Conservation (phyloP, 2,113 vertebrate species). For the Macquaria ambigua region DNA sequence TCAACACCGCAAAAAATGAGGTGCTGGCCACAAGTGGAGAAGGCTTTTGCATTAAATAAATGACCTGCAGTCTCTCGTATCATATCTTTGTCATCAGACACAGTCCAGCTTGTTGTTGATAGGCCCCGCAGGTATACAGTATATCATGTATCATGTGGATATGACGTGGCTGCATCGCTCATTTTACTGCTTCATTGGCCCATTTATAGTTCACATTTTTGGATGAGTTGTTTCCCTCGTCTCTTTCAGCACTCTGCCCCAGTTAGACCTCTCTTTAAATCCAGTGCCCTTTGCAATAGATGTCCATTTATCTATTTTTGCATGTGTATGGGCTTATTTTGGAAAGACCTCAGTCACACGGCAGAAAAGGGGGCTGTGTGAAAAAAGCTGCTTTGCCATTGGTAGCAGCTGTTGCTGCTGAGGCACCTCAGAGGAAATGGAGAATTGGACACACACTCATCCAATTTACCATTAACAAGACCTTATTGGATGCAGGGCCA, state of each 20-base stretch:
- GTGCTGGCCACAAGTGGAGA: background rate
- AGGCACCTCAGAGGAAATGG: constrained; percentile 84
- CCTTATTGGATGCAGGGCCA: constrained; percentile 86
- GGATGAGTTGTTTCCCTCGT: constrained; percentile 57
- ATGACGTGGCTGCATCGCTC: constrained; percentile 51
- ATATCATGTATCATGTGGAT: constrained; percentile 46
- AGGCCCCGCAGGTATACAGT: constrained; percentile 19
- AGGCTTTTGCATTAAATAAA: constrained; percentile 43
- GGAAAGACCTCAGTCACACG: constrained; percentile 77
- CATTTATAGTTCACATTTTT: constrained; percentile 72
- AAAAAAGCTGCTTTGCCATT: constrained; percentile 76
- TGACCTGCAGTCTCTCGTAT: background rate
- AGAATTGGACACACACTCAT: constrained; percentile 87
- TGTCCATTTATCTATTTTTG: constrained; percentile 82
- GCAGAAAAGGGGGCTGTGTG: constrained; percentile 75
- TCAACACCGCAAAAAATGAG: background rate
- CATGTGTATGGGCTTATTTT: constrained; percentile 82
- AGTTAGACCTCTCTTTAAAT: constrained; percentile 72
- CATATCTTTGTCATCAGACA: constrained; percentile 47
- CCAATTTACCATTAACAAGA: constrained; percentile 88
- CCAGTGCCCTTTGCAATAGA: constrained; percentile 78
- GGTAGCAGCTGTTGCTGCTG: constrained; percentile 87
- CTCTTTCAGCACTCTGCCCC: constrained; percentile 63
- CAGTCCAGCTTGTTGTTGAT: constrained; percentile 41
- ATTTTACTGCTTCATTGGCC: constrained; percentile 70